phyloP scores from a whole-genome alignment of 2,888 invertebrate species.

The Phorcus lineatus region DNA sequence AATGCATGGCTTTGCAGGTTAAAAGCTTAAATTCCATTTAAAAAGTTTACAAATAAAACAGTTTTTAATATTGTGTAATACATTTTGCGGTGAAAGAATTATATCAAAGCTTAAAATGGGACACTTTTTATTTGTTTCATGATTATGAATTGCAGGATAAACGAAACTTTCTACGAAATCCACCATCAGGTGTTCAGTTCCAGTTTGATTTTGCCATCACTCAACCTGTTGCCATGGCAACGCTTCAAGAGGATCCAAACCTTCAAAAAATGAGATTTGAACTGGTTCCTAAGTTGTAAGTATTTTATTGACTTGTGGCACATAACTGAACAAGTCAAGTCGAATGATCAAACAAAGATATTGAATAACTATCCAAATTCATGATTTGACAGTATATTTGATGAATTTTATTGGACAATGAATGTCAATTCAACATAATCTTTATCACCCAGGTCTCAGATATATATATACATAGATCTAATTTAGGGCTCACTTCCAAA shows the following conservation, averaged over 20 bases:
- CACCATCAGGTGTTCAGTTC: slow-evolving; percentile 90
- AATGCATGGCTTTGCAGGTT: too few relatives aligned
- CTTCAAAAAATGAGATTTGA: slow-evolving; percentile 99
- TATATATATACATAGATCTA: too few relatives aligned
- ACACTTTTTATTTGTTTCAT: slow-evolving; percentile 8
- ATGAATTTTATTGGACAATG: too few relatives aligned
- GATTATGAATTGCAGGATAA: slow-evolving; percentile 89
- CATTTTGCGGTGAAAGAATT: too few relatives aligned
- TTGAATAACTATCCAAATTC: not conserved
- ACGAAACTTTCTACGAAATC: slow-evolving; percentile 97
- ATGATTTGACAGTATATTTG: too few relatives aligned
- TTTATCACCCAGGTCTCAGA: too few relatives aligned
- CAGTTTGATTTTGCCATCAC: slow-evolving; percentile 94
- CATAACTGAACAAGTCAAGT: not conserved
- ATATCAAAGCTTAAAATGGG: too few relatives aligned
- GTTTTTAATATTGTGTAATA: too few relatives aligned
- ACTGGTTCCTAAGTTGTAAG: slow-evolving; percentile 90
- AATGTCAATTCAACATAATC: too few relatives aligned
- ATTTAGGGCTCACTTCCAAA: too few relatives aligned
- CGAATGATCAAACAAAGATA: not conserved
- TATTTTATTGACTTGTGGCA: not conserved
- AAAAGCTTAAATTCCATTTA: too few relatives aligned
- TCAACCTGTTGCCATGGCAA: slow-evolving; percentile 94
- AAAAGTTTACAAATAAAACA: too few relatives aligned
- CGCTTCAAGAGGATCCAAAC: slow-evolving; percentile 95